These are phyloP conservation scores for Notothenia rossii DNA, from an alignment of 2,113 vertebrate species.

Conservation along the genomic window DNA sequence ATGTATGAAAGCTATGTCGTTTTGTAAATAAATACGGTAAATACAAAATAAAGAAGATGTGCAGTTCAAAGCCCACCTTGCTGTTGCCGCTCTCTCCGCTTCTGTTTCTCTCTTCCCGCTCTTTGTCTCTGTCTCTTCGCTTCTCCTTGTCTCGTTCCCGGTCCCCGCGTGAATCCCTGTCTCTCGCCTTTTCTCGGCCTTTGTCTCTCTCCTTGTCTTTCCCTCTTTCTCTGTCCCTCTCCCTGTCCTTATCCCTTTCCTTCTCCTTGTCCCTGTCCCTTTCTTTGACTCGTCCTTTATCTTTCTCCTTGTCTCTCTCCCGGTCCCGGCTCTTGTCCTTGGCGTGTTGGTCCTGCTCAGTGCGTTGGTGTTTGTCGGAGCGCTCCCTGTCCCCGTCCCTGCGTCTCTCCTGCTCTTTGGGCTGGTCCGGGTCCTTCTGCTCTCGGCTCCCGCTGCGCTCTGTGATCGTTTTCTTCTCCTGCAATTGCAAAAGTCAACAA, in stretches of 20 bases:
- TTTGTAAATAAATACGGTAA: too few relatives aligned
- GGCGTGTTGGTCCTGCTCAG: conserved; percentile 72
- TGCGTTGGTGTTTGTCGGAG: conserved; percentile 69
- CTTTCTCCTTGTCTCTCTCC: conserved; percentile 77
- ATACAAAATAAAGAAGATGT: too few relatives aligned
- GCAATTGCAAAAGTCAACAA: conserved; percentile 25
- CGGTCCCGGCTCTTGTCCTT: conserved; percentile 78
- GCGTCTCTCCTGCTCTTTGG: conserved; percentile 82
- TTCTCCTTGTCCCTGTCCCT: conserved; percentile 65
- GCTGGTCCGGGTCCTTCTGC: conserved; percentile 82
- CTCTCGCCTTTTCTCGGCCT: conserved; percentile 69
- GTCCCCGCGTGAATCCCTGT: conserved; percentile 59
- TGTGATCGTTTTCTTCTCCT: conserved; percentile 87
- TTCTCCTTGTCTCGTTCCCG: conserved; percentile 77
- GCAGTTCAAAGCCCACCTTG: conserved; percentile 60
- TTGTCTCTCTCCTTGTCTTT: conserved; percentile 66
- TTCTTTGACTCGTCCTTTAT: conserved; percentile 74
- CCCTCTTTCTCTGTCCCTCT: conserved; percentile 68
- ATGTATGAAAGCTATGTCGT: too few relatives aligned
- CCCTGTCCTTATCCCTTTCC: conserved; percentile 67
- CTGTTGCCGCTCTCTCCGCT: conserved; percentile 42
- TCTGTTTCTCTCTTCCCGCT: conserved; percentile 49
- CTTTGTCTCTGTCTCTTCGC: conserved; percentile 65
- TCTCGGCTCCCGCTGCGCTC: conserved; percentile 86
- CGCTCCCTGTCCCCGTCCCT: conserved; percentile 82